phyloP scores from a whole-genome alignment of 2,113 vertebrate genomes.

The Zosterops hypoxanthus region DNA sequence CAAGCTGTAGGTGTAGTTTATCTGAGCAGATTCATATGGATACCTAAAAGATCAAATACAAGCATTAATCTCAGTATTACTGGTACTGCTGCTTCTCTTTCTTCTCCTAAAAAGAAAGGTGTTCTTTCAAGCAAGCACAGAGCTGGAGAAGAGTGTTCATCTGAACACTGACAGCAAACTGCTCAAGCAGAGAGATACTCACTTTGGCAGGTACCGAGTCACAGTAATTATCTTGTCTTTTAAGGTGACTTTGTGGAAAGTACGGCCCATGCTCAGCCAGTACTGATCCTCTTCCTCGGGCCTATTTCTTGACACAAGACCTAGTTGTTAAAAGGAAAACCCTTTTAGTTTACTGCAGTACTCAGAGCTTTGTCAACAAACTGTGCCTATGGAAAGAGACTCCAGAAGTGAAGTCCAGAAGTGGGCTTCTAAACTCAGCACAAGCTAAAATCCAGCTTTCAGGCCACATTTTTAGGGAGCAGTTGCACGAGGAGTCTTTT shows the following conservation, averaged over 20 bases:
- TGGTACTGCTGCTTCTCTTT: not conserved
- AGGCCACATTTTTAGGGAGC: not conserved
- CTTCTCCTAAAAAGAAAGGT: not conserved
- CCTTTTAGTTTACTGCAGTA: not conserved
- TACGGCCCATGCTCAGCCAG: conserved; percentile 98
- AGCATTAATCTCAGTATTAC: not conserved
- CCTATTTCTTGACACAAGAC: conserved; percentile 89
- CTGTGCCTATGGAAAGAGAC: not conserved
- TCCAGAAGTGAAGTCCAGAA: not conserved
- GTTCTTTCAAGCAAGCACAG: not conserved
- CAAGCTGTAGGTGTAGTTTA: conserved; percentile 95
- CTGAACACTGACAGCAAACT: not conserved
- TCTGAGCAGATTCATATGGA: conserved; percentile 92
- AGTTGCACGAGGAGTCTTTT: not conserved
- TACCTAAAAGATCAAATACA: conserved; percentile 77
- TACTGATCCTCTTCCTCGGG: conserved; percentile 90
- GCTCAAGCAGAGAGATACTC: conserved; percentile 59
- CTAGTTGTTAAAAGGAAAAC: conserved; percentile 61
- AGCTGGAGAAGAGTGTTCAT: not conserved
- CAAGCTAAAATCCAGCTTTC: not conserved
- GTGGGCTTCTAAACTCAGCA: not conserved
- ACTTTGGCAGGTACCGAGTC: conserved; percentile 97
- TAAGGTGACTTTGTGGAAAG: conserved; percentile 94
- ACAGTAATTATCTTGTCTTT: conserved; percentile 99
- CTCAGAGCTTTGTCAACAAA: not conserved